Conservation (phyloP, 2,797 vertebrate genomes). For the Vireo griseus region DNA sequence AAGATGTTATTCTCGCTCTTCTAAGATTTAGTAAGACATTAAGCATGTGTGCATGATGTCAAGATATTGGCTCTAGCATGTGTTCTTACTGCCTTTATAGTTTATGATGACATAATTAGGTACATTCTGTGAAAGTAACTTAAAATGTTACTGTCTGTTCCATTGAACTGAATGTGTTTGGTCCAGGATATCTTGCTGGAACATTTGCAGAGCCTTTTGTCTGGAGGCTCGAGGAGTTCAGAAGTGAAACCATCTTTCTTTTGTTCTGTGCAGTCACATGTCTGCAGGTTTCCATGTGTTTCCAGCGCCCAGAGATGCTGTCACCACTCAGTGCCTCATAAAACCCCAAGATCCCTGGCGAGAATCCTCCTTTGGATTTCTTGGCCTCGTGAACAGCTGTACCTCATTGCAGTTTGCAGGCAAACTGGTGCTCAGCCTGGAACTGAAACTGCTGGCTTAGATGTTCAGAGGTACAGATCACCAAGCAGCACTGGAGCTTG, state of each 20-base stretch:
- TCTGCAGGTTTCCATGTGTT: slow-evolving; percentile 18
- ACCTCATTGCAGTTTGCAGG: neutral
- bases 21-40: slow-evolving; percentile 58
- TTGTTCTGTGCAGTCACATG: neutral
- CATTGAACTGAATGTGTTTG: neutral
- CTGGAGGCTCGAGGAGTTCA: neutral
- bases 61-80: slow-evolving; percentile 66
- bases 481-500: neutral
- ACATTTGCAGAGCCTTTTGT: slow-evolving; percentile 16
- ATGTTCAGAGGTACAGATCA: neutral
- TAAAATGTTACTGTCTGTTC: slow-evolving; percentile 52
- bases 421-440: neutral
- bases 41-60: slow-evolving; percentile 67
- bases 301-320: neutral
- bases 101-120: slow-evolving; percentile 69
- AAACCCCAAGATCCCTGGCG: neutral
- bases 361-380: neutral
- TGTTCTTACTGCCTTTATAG: slow-evolving; percentile 57
- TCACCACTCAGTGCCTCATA: slow-evolving; percentile 5
- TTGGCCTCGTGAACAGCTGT: neutral
- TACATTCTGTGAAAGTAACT: slow-evolving; percentile 64
- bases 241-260: slow-evolving; percentile 24
- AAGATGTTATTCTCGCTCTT: slow-evolving; percentile 68
- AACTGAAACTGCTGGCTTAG: neutral
- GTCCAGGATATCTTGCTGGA: slow-evolving; percentile 36